A percentile compares a stretch with the other conserved stretches of the same genome.
These are phyloP conservation scores for Montipora capricornis DNA, from an alignment of 64 coral and sea anemone genomes.

Conservation along the genomic window DNA sequence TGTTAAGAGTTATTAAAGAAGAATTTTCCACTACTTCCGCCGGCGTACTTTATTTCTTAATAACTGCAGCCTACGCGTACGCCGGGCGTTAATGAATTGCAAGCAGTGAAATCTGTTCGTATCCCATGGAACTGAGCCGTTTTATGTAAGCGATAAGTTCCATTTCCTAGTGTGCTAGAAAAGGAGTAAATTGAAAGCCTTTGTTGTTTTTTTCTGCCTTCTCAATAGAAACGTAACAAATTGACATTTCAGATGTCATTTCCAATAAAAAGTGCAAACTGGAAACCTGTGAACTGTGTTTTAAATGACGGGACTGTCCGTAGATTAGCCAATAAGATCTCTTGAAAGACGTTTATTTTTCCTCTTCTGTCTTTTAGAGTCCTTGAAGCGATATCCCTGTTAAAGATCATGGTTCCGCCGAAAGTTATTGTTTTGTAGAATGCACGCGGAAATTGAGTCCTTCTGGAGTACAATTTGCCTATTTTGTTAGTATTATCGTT, in stretches of 20 bases:
- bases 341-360: background rate
- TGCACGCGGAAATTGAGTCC: background rate
- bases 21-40: conserved; percentile 41
- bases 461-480: background rate
- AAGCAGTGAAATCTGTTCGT: conserved; percentile 25
- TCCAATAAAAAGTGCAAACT: background rate
- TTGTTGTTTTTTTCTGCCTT: background rate
- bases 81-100: conserved; percentile 21
- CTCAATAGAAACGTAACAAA: conserved; percentile 21
- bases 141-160: conserved; percentile 23
- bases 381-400: background rate
- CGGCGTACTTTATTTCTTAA: conserved; percentile 22
- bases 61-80: background rate
- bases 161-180: conserved; percentile 40
- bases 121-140: conserved; percentile 46
- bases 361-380: background rate
- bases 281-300: background rate
- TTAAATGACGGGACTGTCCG: background rate
- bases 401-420: background rate
- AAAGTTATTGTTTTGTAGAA: background rate
- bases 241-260: conserved; percentile 10
- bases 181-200: conserved; percentile 30
- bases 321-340: background rate
- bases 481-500: background rate
- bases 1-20: conserved; percentile 49